Conservation (phyloP, 2,797 vertebrate genomes). For the Enteromius viviparus region DNA sequence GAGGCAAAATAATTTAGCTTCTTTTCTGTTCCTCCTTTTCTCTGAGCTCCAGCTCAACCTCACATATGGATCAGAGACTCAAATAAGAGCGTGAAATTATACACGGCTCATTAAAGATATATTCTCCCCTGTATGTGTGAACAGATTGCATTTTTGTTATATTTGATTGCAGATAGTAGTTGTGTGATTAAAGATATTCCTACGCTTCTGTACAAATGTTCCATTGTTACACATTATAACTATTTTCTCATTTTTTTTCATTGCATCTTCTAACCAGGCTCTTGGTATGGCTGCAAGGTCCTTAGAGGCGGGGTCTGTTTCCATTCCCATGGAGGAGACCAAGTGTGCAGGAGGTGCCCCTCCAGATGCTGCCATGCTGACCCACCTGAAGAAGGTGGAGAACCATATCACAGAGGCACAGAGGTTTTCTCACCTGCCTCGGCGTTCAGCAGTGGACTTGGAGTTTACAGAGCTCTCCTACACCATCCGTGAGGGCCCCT, state of each 20-base stretch:
- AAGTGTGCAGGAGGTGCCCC: conserved; percentile 77
- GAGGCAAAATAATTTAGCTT: background rate
- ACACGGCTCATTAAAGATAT: background rate
- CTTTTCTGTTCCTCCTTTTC: background rate
- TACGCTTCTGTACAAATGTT: background rate
- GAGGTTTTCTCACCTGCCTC: conserved; percentile 95
- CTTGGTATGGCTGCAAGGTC: conserved; percentile 89
- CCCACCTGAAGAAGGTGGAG: conserved; percentile 97
- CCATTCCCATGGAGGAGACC: conserved; percentile 91
- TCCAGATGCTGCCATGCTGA: conserved; percentile 86
- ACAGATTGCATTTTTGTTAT: background rate
- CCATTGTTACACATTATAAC: background rate
- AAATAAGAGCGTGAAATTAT: conserved; percentile 10
- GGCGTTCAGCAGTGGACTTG: conserved; percentile 92
- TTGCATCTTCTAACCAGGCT: conserved; percentile 64
- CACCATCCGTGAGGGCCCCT: conserved; percentile 93
- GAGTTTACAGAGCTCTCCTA: conserved; percentile 95
- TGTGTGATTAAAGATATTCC: background rate
- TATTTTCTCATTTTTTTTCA: background rate
- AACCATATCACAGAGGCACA: conserved; percentile 98
- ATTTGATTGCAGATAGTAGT: background rate
- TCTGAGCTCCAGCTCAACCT: background rate
- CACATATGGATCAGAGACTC: conserved; percentile 20
- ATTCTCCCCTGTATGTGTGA: background rate
- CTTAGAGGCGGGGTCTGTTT: conserved; percentile 81